Conservation (phyloP, 2,113 vertebrate genomes). For the Neomonachus schauinslandi region DNA sequence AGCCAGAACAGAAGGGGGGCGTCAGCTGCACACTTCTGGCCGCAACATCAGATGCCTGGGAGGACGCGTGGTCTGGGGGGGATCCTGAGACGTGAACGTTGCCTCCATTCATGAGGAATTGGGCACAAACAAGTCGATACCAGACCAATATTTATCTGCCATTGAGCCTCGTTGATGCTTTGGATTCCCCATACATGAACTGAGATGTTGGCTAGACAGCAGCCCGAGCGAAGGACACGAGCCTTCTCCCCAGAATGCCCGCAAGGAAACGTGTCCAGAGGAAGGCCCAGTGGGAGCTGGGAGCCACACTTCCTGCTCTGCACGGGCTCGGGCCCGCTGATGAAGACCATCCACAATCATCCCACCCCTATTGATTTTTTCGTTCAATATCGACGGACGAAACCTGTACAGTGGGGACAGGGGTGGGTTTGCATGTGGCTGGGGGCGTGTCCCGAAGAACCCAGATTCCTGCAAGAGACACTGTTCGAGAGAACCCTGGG, state of each 20-base stretch:
- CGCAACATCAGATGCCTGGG: neutral
- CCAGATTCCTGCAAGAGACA: accelerated
- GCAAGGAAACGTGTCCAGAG: neutral
- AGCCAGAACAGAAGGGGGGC: neutral
- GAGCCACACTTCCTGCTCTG: accelerated
- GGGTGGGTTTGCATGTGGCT: no score
- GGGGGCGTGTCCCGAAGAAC: accelerated
- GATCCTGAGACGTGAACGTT: slow-evolving; percentile 54
- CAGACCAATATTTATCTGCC: neutral
- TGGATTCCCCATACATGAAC: slow-evolving; percentile 50
- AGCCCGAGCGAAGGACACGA: neutral
- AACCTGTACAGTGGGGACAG: accelerated
- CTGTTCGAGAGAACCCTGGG: accelerated
- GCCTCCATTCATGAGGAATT: slow-evolving; percentile 36
- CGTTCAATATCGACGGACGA: neutral
- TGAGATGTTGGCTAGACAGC: slow-evolving; percentile 61
- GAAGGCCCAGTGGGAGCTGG: neutral
- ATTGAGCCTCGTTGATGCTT: neutral
- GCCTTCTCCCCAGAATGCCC: neutral
- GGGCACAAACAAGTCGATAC: neutral
- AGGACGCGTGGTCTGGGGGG: slow-evolving; percentile 66
- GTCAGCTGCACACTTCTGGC: slow-evolving; percentile 15
- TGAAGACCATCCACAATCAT: accelerated
- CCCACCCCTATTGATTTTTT: neutral
- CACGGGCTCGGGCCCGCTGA: accelerated